phyloP scores from a whole-genome alignment of 2,113 vertebrate genomes.

The Dermatemys mawii region DNA sequence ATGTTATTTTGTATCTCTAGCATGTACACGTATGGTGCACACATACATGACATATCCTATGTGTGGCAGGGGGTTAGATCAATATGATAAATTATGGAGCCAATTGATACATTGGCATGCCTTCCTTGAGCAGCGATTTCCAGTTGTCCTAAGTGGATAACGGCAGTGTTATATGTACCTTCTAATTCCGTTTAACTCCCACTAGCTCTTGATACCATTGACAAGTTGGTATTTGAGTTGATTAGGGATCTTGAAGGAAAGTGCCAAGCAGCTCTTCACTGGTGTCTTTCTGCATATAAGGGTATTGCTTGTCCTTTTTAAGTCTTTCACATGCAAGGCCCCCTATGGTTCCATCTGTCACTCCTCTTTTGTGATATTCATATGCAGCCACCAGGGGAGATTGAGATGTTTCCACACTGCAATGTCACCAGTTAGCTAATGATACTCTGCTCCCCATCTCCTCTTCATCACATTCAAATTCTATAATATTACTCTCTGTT shows the following conservation, averaged over 20 bases:
- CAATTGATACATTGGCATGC: accelerated
- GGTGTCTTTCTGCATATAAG: not conserved
- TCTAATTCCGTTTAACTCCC: not conserved
- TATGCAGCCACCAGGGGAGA: not conserved
- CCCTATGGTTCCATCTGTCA: not conserved
- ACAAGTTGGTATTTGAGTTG: not conserved
- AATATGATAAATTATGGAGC: not conserved
- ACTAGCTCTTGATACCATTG: not conserved
- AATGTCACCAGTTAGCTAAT: not conserved
- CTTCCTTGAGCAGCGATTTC: not conserved
- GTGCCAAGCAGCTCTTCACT: accelerated
- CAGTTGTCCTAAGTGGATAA: accelerated
- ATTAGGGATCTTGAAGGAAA: not conserved
- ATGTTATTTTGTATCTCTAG: not conserved
- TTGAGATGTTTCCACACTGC: not conserved
- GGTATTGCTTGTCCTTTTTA: not conserved
- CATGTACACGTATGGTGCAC: accelerated
- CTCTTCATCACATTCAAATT: not conserved
- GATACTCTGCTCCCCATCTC: not conserved
- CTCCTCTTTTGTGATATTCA: not conserved
- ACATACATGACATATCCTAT: accelerated
- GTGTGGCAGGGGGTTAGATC: accelerated
- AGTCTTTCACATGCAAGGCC: accelerated
- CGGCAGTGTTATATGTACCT: not conserved
- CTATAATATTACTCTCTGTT: not conserved